These are phyloP conservation scores for Odontomyia ornata DNA, from an alignment of 2,888 invertebrate species.

Conservation along the genomic window DNA sequence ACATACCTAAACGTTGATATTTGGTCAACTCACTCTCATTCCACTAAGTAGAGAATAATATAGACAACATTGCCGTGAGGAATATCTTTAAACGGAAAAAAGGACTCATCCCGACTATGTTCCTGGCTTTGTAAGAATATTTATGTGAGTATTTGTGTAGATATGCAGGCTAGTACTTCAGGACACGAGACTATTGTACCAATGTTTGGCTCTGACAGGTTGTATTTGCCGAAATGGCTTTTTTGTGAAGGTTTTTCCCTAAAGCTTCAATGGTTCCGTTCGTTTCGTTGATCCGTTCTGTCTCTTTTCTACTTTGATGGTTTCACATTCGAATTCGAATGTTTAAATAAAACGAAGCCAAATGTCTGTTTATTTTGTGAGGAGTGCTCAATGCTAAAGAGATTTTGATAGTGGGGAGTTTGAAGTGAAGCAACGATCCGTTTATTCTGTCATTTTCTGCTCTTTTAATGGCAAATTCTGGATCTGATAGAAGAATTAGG, in stretches of 20 bases:
- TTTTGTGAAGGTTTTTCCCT: neutral
- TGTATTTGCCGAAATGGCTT: conserved; percentile 15
- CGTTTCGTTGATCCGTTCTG: neutral
- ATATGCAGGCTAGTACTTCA: neutral
- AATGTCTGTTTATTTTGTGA: conserved; percentile 14
- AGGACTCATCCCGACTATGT: neutral
- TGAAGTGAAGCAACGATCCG: conserved; percentile 10
- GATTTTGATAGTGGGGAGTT: neutral
- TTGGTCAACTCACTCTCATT: neutral
- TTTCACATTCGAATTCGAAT: neutral
- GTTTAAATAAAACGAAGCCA: conserved; percentile 5
- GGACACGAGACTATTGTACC: neutral
- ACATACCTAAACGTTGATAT: neutral
- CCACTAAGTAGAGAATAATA: neutral
- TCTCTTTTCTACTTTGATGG: neutral
- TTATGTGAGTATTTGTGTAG: no score
- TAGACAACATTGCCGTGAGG: neutral
- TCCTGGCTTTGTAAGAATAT: neutral
- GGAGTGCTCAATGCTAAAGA: conserved; percentile 13
- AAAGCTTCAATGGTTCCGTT: neutral
- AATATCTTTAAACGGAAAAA: neutral
- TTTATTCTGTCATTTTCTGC: conserved; percentile 21
- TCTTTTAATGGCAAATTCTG: conserved; percentile 22
- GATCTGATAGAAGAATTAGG: neutral
- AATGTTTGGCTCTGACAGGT: conserved; percentile 34